A percentile compares a stretch with the other conserved stretches of the same genome.
Conservation (phyloP, 2,888 invertebrate species). For the Tyria jacobaeae region DNA sequence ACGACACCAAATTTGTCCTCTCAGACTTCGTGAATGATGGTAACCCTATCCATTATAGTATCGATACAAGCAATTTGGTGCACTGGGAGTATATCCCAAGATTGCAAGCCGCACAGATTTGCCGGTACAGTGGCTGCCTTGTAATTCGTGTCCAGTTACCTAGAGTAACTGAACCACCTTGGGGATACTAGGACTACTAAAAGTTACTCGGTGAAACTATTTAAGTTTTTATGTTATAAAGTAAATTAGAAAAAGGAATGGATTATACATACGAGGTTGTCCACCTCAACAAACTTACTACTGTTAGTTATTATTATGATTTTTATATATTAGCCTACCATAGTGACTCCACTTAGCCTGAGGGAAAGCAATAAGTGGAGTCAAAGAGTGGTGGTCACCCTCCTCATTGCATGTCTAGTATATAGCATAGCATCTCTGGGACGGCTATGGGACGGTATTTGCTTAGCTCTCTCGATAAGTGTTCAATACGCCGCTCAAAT, state of each 20-base stretch:
- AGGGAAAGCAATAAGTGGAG: too few relatives aligned
- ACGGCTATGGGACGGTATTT: too few relatives aligned
- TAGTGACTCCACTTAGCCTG: too few relatives aligned
- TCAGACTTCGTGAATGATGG: not conserved
- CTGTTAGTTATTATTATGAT: too few relatives aligned
- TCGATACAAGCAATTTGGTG: constrained; percentile 16
- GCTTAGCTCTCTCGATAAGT: too few relatives aligned
- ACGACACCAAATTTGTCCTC: not conserved
- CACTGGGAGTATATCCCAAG: constrained; percentile 14
- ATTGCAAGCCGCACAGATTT: constrained; percentile 6
- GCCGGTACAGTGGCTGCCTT: not conserved
- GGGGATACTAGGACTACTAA: not conserved
- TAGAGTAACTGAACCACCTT: not conserved
- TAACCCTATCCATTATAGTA: constrained; percentile 6
- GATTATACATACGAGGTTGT: too few relatives aligned
- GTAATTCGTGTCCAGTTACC: not conserved
- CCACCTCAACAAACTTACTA: too few relatives aligned
- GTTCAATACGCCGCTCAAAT: too few relatives aligned
- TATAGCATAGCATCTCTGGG: too few relatives aligned
- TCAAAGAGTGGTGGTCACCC: too few relatives aligned
- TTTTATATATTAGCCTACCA: too few relatives aligned
- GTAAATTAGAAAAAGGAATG: not conserved
- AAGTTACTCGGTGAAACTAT: not conserved
- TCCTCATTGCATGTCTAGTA: too few relatives aligned
- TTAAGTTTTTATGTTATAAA: not conserved